phyloP scores from a whole-genome alignment of 2,888 invertebrate species.

The Tridacna crocea region DNA sequence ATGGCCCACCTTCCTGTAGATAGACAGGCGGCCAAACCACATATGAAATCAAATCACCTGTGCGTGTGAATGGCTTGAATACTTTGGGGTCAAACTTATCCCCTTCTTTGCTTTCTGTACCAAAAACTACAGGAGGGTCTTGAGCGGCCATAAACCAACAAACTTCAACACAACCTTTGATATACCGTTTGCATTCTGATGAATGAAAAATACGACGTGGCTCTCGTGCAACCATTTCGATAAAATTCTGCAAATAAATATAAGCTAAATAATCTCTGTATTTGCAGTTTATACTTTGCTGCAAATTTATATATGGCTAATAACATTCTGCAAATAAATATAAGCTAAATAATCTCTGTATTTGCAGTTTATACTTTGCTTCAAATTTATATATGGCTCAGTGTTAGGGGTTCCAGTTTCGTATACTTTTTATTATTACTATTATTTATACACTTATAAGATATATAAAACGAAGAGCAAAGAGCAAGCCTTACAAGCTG shows the following conservation, averaged over 20 bases:
- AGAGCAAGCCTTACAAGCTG: too few species aligned
- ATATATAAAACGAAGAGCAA: too few species aligned
- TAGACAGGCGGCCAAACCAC: slow-evolving; percentile 20
- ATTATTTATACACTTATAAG: too few species aligned
- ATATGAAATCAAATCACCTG: slow-evolving; percentile 7
- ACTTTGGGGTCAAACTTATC: background rate
- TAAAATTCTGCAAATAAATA: background rate
- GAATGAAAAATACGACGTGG: background rate
- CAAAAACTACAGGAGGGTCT: slow-evolving; percentile 14
- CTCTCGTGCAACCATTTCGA: background rate
- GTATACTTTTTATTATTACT: too few species aligned
- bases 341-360: background rate
- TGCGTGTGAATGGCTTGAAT: slow-evolving; percentile 7
- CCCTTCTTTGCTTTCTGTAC: background rate
- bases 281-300: background rate
- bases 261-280: background rate
- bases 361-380: background rate
- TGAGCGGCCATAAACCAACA: slow-evolving; percentile 26
- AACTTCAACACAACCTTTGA: slow-evolving; percentile 11
- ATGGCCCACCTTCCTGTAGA: slow-evolving; percentile 4
- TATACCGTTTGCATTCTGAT: background rate
- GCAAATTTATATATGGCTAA: background rate
- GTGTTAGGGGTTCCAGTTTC: background rate
- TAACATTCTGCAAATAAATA: background rate
- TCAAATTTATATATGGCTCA: background rate